Conservation (phyloP, 2,113 vertebrate genomes). For the Oenanthe melanoleuca region DNA sequence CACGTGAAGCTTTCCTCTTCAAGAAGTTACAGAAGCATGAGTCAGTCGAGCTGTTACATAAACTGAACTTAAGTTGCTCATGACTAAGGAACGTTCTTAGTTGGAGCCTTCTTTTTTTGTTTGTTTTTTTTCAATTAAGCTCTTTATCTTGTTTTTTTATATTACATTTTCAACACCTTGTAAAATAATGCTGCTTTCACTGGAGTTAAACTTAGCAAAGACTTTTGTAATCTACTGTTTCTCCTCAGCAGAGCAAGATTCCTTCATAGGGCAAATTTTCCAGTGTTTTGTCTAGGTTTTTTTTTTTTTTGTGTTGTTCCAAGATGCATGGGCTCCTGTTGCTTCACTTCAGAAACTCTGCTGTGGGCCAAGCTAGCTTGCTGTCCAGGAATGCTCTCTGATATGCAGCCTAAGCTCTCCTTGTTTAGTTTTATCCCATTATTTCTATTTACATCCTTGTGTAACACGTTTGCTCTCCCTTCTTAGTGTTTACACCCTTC, state of each 20-base stretch:
- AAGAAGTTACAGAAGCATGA: neutral
- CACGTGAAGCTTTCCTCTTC: neutral
- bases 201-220: neutral
- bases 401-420: neutral
- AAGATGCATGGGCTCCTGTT: neutral
- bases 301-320: neutral
- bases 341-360: neutral
- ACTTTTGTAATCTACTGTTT: neutral
- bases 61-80: neutral
- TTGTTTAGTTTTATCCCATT: conserved; percentile 47
- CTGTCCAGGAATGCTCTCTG: conserved; percentile 34
- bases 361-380: neutral
- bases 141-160: neutral
- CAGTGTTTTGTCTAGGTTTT: conserved; percentile 25
- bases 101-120: neutral
- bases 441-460: conserved; percentile 43
- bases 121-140: neutral
- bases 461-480: conserved; percentile 23
- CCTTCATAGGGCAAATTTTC: neutral
- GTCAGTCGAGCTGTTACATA: neutral
- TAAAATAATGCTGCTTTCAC: neutral
- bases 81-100: neutral
- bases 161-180: neutral
- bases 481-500: conserved; percentile 35
- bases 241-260: neutral